Evolutionary conservation across 1,140 invertebrate genomes (phyloP).

Genomic region (Drosophila quadrilineata): DNA sequence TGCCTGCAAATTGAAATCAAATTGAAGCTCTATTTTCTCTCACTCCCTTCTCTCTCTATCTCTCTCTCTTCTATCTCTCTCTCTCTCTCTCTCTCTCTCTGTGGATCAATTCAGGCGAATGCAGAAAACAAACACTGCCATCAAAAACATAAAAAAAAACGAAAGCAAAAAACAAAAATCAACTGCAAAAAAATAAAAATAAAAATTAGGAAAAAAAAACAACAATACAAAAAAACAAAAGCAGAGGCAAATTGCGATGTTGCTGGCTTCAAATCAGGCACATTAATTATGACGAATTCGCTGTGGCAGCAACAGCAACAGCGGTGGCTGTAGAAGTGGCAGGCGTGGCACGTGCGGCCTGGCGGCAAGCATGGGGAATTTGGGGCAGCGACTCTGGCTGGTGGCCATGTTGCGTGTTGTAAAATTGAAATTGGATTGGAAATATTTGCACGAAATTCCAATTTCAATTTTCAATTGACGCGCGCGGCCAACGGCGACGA

Average conservation of each 20-base stretch:
- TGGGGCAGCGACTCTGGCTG: conserved; percentile 6
- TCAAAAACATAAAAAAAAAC: conserved; percentile 11
- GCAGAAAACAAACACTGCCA: conserved; percentile 13
- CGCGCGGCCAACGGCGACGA: conserved; percentile 31
- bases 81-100: not conserved
- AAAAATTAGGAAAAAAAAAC: not conserved
- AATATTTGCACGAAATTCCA: conserved; percentile 72
- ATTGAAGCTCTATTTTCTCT: conserved; percentile 36
- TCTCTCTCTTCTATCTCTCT: too few species aligned
- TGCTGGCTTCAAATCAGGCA: conserved; percentile 60
- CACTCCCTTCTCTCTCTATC: too few species aligned
- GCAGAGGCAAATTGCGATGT: conserved; percentile 21
- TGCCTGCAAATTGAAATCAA: conserved; percentile 65
- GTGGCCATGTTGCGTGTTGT: conserved; percentile 47
- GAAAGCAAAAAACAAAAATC: not conserved
- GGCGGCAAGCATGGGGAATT: not conserved
- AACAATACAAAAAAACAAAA: conserved; percentile 18
- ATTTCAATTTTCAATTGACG: conserved; percentile 71
- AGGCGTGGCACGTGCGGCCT: too few species aligned
- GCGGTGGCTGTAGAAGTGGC: not conserved
- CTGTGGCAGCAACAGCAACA: not conserved
- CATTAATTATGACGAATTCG: conserved; percentile 72
- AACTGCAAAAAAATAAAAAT: not conserved
- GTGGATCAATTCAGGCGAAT: conserved; percentile 1
- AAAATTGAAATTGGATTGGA: conserved; percentile 75